Percentiles rank a stretch among this genome's conserved stretches.
Evolutionary conservation across 2,888 invertebrate genomes (phyloP).

Genomic region (Gryllus longicercus): DNA sequence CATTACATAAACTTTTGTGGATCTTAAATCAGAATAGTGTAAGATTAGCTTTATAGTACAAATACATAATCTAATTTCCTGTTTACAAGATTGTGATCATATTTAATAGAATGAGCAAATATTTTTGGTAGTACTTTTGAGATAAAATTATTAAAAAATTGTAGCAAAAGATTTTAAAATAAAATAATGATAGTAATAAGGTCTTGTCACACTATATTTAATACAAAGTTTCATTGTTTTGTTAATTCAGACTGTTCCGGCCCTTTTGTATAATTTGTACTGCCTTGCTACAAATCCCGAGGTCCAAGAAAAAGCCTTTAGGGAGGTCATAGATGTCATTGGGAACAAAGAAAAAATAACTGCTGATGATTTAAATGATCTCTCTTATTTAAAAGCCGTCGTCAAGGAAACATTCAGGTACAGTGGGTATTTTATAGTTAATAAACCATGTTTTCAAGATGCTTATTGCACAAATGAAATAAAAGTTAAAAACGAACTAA

Average conservation of each 20-base stretch:
- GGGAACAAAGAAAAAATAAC: slow-evolving; percentile 44
- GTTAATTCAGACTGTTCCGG: slow-evolving; percentile 49
- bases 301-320: slow-evolving; percentile 47
- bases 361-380: slow-evolving; percentile 44
- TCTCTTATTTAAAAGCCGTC: slow-evolving; percentile 59
- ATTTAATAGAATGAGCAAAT: no score
- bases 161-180: no score
- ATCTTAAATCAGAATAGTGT: no score
- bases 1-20: no score
- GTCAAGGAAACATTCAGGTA: slow-evolving; percentile 60
- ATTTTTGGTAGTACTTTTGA: no score
- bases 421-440: not conserved
- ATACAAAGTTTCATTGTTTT: not conserved
- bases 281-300: slow-evolving; percentile 49
- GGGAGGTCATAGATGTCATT: slow-evolving; percentile 45
- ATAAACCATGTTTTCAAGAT: not conserved
- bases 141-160: no score
- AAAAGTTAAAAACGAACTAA: not conserved
- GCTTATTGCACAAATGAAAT: not conserved
- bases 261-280: slow-evolving; percentile 47
- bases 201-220: no score
- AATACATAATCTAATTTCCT: no score
- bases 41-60: no score
- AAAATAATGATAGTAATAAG: no score
- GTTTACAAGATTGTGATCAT: no score